Base-by-base conservation (phyloP, 2,888 invertebrate genomes). In the Meandrusa payeni region DNA sequence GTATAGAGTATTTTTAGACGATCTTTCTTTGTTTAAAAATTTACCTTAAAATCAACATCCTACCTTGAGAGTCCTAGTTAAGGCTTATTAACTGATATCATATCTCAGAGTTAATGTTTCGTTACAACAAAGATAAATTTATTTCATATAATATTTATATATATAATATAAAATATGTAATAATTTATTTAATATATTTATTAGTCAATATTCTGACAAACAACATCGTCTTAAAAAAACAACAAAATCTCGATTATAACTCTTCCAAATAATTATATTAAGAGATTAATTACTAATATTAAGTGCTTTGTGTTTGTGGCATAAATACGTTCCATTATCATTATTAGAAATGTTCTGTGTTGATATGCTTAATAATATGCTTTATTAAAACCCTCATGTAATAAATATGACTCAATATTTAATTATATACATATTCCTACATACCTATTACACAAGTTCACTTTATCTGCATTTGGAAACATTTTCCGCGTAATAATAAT, bases 1-100 rank as follows among this genome's bases (percentile, higher is more conserved):
- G 57, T 59, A 70, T 80, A 78, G 72, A 69, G 74, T 85, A 85
- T 85, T 86, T 86, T 86, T 86, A 86, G 85, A 86, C 66, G 69
- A 85, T 69, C 78, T 78, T 83, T 85, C 69, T 82, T 83, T 82
- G 71, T 76, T 79, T 67, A 65, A 61, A 58, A 66, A 61, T 72
- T 64, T 78, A 79, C 72, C 67, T 69, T 74, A 61, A 57, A 33
- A 38, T 37, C 38, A 33, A 42, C 20, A 15, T 43, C 43, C 43
- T 32, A 37, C 33, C 24, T 33, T 33, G 36, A 22, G 17, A 42
- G 17, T 31, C 17, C 11, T 43, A 70, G 60, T 64, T 73, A 76
- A 78, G 76, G 75, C 74, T 78, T 76, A 69, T 57, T 61, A 62
- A 64, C 51, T 57, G 46, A 50, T 51, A 64, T 55, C 70, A 71